Base-by-base conservation (phyloP, 1,140 invertebrate species). In the Zophobas morio region DNA sequence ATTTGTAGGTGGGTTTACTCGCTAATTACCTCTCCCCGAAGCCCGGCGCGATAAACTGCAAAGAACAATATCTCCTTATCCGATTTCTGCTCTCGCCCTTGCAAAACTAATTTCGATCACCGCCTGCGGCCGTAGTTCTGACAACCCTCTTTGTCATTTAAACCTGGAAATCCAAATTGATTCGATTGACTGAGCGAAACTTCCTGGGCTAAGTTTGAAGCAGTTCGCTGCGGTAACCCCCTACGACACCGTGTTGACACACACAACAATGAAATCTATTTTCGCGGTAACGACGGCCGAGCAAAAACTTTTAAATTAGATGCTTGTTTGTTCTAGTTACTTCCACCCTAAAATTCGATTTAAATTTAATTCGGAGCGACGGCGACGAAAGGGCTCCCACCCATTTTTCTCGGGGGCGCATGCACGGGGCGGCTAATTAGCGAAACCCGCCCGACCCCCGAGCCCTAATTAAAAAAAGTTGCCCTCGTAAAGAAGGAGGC, bases 141-240 rank as follows among this genome's bases (percentile, higher is more conserved):
- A 66, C 60, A 42, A 42, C 60, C 60, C 39, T 42, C 39, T 66
- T 66, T 66, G 60, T 66, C 39, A 66, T 66, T 66, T 42, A 66
- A 66, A 66, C 60, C 39, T 66, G 60, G 37, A 66, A 42, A 66
- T 42, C 60, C 60, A 40, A 63, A 66, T 66, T 66, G 60, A 66
- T 66, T 66, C 60, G 60, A 66, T 66, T 66, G 60, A 66, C 60
- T 66, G 60, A 40, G 33, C 60, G 60, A 37, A 66, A 66, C 39
- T 42, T 66, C 37, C 39, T 34, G 60, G 37, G 60, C 2, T 39
- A 32, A 66, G 37, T 66, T 66, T 20, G 37, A 39, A 39, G 36
- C 42, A 8, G 42, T 4, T 8, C 56, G 36, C 35, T n/a, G 56
- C n/a, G 56, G 56, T 60, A 37, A 60, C n/a, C 32, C 0, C 34